Evolutionary conservation across 2,888 invertebrate genomes (phyloP).

Genomic region (Mylabris sibirica): DNA sequence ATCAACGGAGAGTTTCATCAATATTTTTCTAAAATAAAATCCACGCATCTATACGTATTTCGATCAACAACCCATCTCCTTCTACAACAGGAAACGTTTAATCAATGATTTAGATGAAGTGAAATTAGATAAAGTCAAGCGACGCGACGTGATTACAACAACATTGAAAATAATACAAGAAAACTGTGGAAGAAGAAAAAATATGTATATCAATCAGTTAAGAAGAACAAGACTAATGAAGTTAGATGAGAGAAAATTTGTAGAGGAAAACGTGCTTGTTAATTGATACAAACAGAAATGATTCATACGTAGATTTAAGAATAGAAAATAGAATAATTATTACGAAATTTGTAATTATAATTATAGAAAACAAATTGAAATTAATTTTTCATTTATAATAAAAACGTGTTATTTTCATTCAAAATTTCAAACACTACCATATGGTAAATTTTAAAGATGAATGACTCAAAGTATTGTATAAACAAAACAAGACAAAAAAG

Average conservation of each 20-base stretch:
- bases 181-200: neutral
- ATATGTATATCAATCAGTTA: neutral
- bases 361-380: neutral
- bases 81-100: conserved; percentile 12
- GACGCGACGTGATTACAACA: conserved; percentile 12
- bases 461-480: neutral
- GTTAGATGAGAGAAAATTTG: neutral
- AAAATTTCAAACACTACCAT: conserved; percentile 8
- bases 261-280: neutral
- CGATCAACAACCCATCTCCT: neutral
- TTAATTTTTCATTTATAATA: neutral
- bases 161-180: neutral
- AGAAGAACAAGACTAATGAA: neutral
- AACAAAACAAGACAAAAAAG: neutral
- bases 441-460: neutral
- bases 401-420: conserved; percentile 1
- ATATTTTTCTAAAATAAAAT: neutral
- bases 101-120: conserved; percentile 17
- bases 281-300: neutral
- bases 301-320: neutral
- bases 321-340: neutral
- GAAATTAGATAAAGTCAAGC: conserved; percentile 13
- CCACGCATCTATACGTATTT: neutral
- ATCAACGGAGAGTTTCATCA: neutral
- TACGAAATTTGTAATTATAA: neutral